Evolutionary conservation across 2,797 vertebrate species (phyloP).

Genomic region (Cottoperca gobio): DNA sequence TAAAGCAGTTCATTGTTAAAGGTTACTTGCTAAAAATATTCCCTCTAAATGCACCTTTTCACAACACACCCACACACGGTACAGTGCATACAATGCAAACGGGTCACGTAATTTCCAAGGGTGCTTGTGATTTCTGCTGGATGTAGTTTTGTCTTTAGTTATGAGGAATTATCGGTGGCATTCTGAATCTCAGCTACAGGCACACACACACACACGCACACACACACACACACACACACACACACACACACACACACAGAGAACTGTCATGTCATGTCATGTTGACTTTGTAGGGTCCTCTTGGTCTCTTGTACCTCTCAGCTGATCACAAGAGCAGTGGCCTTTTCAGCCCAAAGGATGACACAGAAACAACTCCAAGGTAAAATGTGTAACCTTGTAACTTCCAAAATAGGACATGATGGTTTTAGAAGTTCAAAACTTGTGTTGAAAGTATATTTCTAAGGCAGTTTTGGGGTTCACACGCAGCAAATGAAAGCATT

Average conservation of each 20-base stretch:
- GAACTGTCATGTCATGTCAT: conserved; percentile 60
- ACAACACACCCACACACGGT: conserved; percentile 15
- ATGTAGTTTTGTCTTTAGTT: conserved; percentile 19
- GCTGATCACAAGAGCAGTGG: conserved; percentile 39
- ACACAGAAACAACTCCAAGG: conserved; percentile 14
- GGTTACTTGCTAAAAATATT: conserved; percentile 13
- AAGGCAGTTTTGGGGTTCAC: background rate
- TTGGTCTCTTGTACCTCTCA: conserved; percentile 49
- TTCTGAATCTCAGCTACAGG: conserved; percentile 25
- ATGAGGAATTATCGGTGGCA: conserved; percentile 23
- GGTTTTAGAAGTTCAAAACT: background rate
- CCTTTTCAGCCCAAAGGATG: conserved; percentile 32
- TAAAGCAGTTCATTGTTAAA: conserved; percentile 33
- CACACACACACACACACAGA: conserved; percentile 28
- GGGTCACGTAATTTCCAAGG: background rate
- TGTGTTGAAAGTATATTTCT: background rate
- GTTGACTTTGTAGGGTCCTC: conserved; percentile 38
- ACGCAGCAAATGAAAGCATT: background rate
- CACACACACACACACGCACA: background rate
- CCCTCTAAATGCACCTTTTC: conserved; percentile 5
- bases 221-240: conserved; percentile 2
- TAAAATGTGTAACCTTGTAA: conserved; percentile 22
- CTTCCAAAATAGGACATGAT: background rate
- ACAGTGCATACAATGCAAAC: background rate
- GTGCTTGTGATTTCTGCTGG: conserved; percentile 1